A percentile compares a stretch with the other conserved stretches of the same genome.
Conservation (phyloP, 1,140 invertebrate species). For the Pachypeltis micranthus region DNA sequence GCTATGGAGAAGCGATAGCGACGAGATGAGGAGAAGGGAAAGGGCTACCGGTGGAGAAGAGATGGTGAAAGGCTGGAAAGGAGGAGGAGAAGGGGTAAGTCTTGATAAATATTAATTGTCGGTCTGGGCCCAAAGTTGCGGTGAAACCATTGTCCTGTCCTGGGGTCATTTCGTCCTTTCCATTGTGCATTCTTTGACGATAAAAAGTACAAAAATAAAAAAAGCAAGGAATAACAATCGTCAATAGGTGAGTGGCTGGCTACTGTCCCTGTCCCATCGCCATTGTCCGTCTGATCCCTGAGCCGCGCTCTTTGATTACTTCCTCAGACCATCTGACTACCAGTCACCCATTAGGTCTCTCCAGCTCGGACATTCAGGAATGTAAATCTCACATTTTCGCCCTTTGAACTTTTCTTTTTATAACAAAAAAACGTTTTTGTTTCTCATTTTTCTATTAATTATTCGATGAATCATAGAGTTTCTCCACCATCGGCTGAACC, state of each 20-base stretch:
- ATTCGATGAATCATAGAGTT: too few species aligned
- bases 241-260: conserved; percentile 15
- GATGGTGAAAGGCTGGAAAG: background rate
- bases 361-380: too few species aligned
- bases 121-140: conserved; percentile 12
- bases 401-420: too few species aligned
- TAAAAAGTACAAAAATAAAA: conserved; percentile 13
- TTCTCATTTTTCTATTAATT: too few species aligned
- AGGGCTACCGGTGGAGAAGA: background rate
- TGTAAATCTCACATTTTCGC: too few species aligned
- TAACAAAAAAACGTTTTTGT: too few species aligned
- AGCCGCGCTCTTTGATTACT: conserved; percentile 11
- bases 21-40: background rate
- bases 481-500: too few species aligned
- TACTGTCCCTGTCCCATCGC: conserved; percentile 3
- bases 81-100: background rate
- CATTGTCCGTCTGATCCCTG: conserved; percentile 11
- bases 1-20: background rate
- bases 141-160: conserved; percentile 13
- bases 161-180: conserved; percentile 14
- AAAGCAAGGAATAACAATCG: conserved; percentile 10
- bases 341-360: too few species aligned
- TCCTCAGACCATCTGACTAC: conserved; percentile 7
- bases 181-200: conserved; percentile 13
- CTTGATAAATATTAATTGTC: conserved; percentile 17